Conservation (phyloP, 2,113 vertebrate genomes). For the Ammodytes dubius region DNA sequence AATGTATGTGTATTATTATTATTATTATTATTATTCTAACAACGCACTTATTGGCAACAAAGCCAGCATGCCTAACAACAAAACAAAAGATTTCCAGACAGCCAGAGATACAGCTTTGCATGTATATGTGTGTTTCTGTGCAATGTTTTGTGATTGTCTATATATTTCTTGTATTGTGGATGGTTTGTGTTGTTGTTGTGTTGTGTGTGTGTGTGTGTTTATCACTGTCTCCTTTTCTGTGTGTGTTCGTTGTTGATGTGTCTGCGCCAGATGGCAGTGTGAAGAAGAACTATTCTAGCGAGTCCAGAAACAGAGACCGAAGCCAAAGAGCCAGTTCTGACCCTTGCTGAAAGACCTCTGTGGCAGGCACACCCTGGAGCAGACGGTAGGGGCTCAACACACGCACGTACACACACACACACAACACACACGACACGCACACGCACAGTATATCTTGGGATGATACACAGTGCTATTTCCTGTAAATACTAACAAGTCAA, state of each 20-base stretch:
- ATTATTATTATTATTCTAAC: not conserved
- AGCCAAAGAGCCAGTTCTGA: slow-evolving; percentile 83
- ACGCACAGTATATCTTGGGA: slow-evolving; percentile 13
- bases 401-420: not conserved
- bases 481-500: slow-evolving; percentile 50
- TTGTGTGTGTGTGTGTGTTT: slow-evolving; percentile 23
- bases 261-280: slow-evolving; percentile 83
- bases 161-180: slow-evolving; percentile 25
- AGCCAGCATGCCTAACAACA: not conserved
- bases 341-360: slow-evolving; percentile 80
- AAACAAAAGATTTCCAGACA: not conserved
- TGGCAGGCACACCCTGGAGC: slow-evolving; percentile 69
- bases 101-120: not conserved
- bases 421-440: not conserved
- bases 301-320: slow-evolving; percentile 83
- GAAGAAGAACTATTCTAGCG: slow-evolving; percentile 81
- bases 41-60: not conserved
- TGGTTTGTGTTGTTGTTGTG: slow-evolving; percentile 18
- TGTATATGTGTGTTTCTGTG: slow-evolving; percentile 29
- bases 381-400: slow-evolving; percentile 65
- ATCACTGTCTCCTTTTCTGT: slow-evolving; percentile 33
- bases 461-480: slow-evolving; percentile 52
- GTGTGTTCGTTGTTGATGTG: slow-evolving; percentile 23
- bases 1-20: not conserved
- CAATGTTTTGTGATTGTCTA: not conserved